A percentile compares a stretch with the other conserved stretches of the same genome.
phyloP scores from a whole-genome alignment of 2,797 vertebrate genomes.

The Enteromius trimaculatus region DNA sequence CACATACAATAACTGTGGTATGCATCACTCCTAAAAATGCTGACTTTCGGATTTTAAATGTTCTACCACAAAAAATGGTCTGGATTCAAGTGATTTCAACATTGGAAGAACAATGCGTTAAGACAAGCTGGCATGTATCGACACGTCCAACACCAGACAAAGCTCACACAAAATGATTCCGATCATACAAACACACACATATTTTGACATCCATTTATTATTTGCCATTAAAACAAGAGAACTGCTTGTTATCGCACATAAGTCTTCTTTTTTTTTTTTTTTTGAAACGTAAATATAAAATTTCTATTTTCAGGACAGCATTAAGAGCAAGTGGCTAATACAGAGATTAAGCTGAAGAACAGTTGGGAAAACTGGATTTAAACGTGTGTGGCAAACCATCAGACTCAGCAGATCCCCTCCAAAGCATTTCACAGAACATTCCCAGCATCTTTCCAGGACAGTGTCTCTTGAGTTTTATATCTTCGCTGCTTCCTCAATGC shows the following conservation, averaged over 20 bases:
- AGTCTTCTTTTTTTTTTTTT: not conserved
- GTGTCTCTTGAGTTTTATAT: slow-evolving; percentile 11
- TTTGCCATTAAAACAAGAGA: slow-evolving; percentile 28
- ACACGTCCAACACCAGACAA: slow-evolving; percentile 17
- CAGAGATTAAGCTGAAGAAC: slow-evolving; percentile 26
- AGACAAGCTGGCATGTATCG: slow-evolving; percentile 36
- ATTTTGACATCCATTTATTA: slow-evolving; percentile 45
- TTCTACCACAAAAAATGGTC: not conserved
- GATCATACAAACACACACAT: slow-evolving; percentile 34
- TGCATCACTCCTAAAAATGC: not conserved
- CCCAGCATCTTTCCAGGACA: slow-evolving; percentile 23
- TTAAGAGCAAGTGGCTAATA: slow-evolving; percentile 32
- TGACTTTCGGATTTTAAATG: not conserved
- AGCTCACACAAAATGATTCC: slow-evolving; percentile 27
- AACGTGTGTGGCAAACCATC: not conserved
- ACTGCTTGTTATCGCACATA: not conserved
- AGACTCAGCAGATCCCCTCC: not conserved
- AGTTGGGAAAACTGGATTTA: slow-evolving; percentile 13
- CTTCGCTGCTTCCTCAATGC: not conserved
- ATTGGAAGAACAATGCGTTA: slow-evolving; percentile 31
- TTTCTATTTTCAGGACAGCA: slow-evolving; percentile 36
- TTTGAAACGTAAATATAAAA: slow-evolving; percentile 40
- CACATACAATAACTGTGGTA: not conserved
- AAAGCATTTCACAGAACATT: slow-evolving; percentile 32
- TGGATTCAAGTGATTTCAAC: not conserved